phyloP scores from a whole-genome alignment of 1,140 invertebrate species.

The Pentalonia nigronervosa region DNA sequence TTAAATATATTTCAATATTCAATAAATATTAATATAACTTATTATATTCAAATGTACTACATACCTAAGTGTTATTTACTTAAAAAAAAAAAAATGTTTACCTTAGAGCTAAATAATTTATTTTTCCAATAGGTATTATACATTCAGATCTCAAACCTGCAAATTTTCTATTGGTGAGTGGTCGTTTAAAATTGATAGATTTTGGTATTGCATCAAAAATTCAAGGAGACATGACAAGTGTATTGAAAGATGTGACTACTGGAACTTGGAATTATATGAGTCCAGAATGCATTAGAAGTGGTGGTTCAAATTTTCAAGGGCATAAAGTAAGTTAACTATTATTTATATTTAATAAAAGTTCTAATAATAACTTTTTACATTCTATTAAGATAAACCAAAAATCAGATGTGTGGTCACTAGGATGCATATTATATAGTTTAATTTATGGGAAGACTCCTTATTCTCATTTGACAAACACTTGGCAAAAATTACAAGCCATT shows the following conservation, averaged over 20 bases:
- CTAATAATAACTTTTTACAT: slow-evolving; percentile 26
- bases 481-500: slow-evolving; percentile 84
- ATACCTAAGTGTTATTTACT: neutral
- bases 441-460: slow-evolving; percentile 92
- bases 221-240: slow-evolving; percentile 87
- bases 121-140: slow-evolving; percentile 76
- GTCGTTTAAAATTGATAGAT: slow-evolving; percentile 93
- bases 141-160: slow-evolving; percentile 97
- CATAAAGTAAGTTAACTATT: slow-evolving; percentile 37
- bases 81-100: neutral
- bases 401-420: slow-evolving; percentile 97
- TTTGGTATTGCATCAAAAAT: slow-evolving; percentile 96
- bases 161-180: slow-evolving; percentile 91
- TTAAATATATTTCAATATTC: too few relatives aligned
- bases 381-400: slow-evolving; percentile 83
- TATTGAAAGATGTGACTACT: slow-evolving; percentile 79
- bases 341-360: neutral
- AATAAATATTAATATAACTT: too few relatives aligned
- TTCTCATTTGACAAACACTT: slow-evolving; percentile 78
- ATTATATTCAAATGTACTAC: neutral
- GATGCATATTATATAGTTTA: slow-evolving; percentile 94
- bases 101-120: neutral
- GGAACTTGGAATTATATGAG: slow-evolving; percentile 97
- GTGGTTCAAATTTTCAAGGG: slow-evolving; percentile 60
- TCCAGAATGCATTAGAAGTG: slow-evolving; percentile 84